Evolutionary conservation across 2,888 invertebrate species (phyloP), one percentile per base, ranked within the genome.

Genomic region (Dastarcus helophoroides): DNA sequence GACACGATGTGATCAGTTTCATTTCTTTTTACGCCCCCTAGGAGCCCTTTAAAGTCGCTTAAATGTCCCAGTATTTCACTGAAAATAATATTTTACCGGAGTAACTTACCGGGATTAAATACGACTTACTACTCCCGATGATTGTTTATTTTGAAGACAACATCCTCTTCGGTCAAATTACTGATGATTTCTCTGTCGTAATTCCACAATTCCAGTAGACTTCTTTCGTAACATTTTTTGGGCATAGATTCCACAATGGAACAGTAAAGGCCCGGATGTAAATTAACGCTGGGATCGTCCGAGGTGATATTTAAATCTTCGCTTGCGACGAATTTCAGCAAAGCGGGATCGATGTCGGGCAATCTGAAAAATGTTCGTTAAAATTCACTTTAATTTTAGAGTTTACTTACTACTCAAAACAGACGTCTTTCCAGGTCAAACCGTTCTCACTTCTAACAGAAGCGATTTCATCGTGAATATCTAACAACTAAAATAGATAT

Each of bases 191-290:
- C 57, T 33, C 59, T 54, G 49, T 78, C 63, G 50, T 68, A 77
- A 23, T 70, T 65, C 80, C 81, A 84, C 40, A 83, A 57, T 51
- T 82, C 81, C 39, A 80, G 56, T 37, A 82, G 64, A 54, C 74
- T 81, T 40, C 68, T 58, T 38, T 73, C 64, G 33, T 73, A 67
- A 51, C 83, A 84, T 22, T 67, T 68, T 28, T 58, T 54, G 36
- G 69, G 67, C 49, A 82, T 67, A 33, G 59, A 65, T 42, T 76
- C 66, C 23, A 79, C 56, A 40, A 82, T 63, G 36, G 59, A 58
- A 56, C 82, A 82, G 50, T 79, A 80, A 26, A 74, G n/a, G n/a
- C 19, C 14, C 24, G 14, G 14, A 33, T 29, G 24, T 33, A 28
- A 22, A 23, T 28, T 3, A 14, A n/a, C 2, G 16, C 19, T 8